Evolutionary conservation across 2,113 vertebrate genomes (phyloP).

Genomic region (Eublepharis macularius): DNA sequence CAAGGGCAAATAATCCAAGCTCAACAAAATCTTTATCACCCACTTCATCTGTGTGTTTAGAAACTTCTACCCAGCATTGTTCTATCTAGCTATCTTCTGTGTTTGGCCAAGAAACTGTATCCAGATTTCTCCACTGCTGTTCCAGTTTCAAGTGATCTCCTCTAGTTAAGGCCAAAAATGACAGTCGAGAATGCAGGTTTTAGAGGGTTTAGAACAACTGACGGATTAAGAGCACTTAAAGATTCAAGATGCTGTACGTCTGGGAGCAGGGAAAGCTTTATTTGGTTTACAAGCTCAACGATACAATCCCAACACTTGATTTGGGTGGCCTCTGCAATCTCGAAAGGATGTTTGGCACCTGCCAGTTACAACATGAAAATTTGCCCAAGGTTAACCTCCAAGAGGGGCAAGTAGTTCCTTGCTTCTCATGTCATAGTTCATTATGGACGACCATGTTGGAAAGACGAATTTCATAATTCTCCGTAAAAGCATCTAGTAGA

Average conservation of each 20-base stretch:
- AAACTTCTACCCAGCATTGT: not conserved
- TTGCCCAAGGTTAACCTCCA: not conserved
- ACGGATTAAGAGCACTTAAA: not conserved
- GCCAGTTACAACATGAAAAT: not conserved
- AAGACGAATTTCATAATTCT: not conserved
- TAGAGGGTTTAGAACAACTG: not conserved
- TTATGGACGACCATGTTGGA: not conserved
- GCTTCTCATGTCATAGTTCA: not conserved
- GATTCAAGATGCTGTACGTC: not conserved
- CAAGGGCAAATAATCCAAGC: not conserved
- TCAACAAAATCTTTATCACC: not conserved
- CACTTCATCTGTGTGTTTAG: not conserved
- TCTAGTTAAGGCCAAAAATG: not conserved
- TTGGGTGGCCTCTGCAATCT: not conserved
- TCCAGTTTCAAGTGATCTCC: not conserved
- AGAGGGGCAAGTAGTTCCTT: not conserved
- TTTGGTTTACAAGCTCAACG: constrained; percentile 20
- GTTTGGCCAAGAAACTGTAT: not conserved
- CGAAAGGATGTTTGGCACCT: constrained; percentile 5
- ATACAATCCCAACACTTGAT: not conserved
- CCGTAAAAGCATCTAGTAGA: not conserved
- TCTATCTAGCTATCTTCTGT: not conserved
- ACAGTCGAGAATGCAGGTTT: fast-evolving
- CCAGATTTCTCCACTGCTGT: not conserved
- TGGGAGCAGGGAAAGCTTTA: not conserved